Evolutionary conservation across 37 sponge, comb jelly and placozoan genomes (phyloP).

Genomic region (Amphimedon queenslandica): DNA sequence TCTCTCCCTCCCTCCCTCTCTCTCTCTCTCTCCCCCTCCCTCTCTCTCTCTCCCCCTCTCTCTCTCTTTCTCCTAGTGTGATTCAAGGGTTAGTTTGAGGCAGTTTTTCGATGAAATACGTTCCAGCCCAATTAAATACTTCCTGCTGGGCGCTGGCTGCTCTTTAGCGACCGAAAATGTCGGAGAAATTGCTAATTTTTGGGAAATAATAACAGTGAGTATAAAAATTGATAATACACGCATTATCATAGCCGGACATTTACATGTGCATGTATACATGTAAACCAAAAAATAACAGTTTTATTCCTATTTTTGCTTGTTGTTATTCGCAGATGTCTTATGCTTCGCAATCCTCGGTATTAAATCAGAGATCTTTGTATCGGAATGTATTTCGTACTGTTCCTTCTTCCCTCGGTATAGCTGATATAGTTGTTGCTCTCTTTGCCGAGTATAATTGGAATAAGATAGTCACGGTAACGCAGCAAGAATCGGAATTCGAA

Average conservation of each 20-base stretch:
- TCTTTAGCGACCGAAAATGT: constrained; percentile 37
- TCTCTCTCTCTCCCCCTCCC: background rate
- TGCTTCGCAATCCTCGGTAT: constrained; percentile 6
- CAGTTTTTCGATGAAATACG: constrained; percentile 3
- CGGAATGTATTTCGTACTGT: constrained; percentile 16
- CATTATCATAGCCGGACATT: background rate
- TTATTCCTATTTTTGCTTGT: background rate
- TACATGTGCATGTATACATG: too few species aligned
- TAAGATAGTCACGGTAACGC: background rate
- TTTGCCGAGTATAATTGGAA: background rate
- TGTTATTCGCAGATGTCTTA: constrained; percentile 25
- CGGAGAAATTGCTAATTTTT: constrained; percentile 22
- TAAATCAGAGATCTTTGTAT: constrained; percentile 1
- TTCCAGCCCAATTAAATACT: background rate
- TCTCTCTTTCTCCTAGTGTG: constrained; percentile 7
- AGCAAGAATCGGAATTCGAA: background rate
- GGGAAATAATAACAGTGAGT: constrained; percentile 32
- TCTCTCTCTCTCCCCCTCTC: background rate
- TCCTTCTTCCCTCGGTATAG: background rate
- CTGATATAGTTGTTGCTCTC: background rate
- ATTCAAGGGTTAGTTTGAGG: background rate
- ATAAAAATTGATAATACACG: too few species aligned
- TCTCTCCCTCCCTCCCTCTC: background rate
- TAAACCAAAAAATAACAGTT: too few species aligned
- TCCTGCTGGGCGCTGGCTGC: constrained; percentile 38